Percentiles rank a stretch among this genome's conserved stretches.
phyloP scores from a whole-genome alignment of 2,888 invertebrate species.

The Apotomis capreana region DNA sequence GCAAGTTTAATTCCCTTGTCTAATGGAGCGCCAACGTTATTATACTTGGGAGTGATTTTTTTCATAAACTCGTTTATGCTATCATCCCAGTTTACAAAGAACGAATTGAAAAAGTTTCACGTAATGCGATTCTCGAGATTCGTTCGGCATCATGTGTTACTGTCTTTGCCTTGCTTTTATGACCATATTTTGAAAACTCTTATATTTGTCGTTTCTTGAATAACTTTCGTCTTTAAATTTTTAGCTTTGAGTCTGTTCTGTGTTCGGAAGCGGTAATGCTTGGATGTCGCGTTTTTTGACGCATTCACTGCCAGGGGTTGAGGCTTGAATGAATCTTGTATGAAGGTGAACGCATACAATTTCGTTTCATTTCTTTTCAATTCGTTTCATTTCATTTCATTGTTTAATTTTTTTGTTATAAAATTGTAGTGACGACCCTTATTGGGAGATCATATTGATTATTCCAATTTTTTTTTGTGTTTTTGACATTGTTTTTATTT shows the following conservation, averaged over 20 bases:
- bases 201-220: not conserved
- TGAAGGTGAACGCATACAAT: too few relatives aligned
- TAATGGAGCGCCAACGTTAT: slow-evolving; percentile 10
- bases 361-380: too few relatives aligned
- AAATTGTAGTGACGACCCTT: too few relatives aligned
- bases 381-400: too few relatives aligned
- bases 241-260: not conserved
- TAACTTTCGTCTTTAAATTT: slow-evolving; percentile 11
- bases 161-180: slow-evolving; percentile 19
- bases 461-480: too few relatives aligned
- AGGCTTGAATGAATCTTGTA: too few relatives aligned
- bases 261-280: not conserved
- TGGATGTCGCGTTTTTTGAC: not conserved
- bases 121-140: slow-evolving; percentile 56
- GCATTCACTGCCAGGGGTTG: too few relatives aligned
- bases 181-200: slow-evolving; percentile 5
- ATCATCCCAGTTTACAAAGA: slow-evolving; percentile 58
- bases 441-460: too few relatives aligned
- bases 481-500: too few relatives aligned
- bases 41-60: slow-evolving; percentile 44
- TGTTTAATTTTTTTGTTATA: too few relatives aligned
- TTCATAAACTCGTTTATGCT: slow-evolving; percentile 65
- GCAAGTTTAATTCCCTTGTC: slow-evolving; percentile 20
- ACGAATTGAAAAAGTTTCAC: slow-evolving; percentile 68
- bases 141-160: slow-evolving; percentile 48